A percentile compares a stretch with the other conserved stretches of the same genome.
Conservation (phyloP, 2,113 vertebrate genomes). For the Anarrhichthys ocellatus region DNA sequence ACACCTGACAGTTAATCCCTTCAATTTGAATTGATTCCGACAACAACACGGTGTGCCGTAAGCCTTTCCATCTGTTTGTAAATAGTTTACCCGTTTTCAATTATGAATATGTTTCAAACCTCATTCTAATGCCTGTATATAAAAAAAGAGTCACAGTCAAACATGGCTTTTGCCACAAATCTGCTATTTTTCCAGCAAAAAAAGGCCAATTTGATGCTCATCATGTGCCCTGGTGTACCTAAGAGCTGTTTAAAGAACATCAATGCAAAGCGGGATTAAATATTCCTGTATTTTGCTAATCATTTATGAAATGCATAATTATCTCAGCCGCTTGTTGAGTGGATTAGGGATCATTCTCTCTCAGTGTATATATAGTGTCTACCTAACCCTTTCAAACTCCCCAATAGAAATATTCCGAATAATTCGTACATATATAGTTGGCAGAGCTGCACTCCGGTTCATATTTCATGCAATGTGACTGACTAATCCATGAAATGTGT, state of each 20-base stretch:
- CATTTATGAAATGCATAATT: constrained; percentile 85
- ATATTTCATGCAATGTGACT: constrained; percentile 80
- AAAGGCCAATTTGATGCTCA: constrained; percentile 82
- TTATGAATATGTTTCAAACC: constrained; percentile 72
- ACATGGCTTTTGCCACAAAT: constrained; percentile 74
- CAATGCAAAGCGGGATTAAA: constrained; percentile 81
- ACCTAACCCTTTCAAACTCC: constrained; percentile 78
- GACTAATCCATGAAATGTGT: constrained; percentile 85
- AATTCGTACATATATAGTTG: constrained; percentile 78
- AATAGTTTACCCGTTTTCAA: constrained; percentile 72
- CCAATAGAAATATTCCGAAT: constrained; percentile 76
- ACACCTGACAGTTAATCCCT: constrained; percentile 46
- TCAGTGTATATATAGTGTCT: constrained; percentile 73
- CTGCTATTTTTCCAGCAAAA: constrained; percentile 75
- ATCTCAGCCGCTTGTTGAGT: constrained; percentile 80
- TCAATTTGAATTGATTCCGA: constrained; percentile 54
- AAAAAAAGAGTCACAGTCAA: constrained; percentile 70
- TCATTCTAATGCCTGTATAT: constrained; percentile 54
- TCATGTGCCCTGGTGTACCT: constrained; percentile 76
- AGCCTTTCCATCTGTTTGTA: constrained; percentile 66
- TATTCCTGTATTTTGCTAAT: constrained; percentile 86
- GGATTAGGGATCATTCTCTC: constrained; percentile 81
- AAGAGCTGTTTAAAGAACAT: constrained; percentile 79
- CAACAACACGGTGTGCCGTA: constrained; percentile 30
- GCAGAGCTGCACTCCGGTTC: constrained; percentile 78